A percentile compares a stretch with the other conserved stretches of the same genome.
phyloP scores from a whole-genome alignment of 2,797 vertebrate species.

The Silurus aristotelis region DNA sequence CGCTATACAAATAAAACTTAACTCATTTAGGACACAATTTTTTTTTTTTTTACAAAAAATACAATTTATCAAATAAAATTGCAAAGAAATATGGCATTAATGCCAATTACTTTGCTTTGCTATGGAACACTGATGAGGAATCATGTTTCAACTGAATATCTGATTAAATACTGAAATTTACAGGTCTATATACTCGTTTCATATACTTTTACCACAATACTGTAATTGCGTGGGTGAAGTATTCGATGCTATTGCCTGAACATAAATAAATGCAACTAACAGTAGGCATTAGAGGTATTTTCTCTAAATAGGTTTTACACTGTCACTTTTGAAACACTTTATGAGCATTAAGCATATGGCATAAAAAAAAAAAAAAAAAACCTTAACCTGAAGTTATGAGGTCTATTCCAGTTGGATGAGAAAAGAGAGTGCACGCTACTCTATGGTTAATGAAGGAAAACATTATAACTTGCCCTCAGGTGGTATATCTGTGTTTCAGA shows the following conservation, averaged over 20 bases:
- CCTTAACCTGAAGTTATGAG: neutral
- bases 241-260: no score
- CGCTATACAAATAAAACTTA: no score
- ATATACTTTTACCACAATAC: no score
- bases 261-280: no score
- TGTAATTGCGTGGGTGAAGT: no score
- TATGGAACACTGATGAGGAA: neutral
- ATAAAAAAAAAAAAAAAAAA: neutral
- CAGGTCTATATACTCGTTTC: no score
- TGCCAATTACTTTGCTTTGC: neutral
- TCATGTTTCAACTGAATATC: neutral
- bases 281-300: neutral
- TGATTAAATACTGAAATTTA: no score
- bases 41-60: neutral
- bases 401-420: neutral
- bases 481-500: slow-evolving; percentile 17
- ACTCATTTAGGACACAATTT: neutral
- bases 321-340: neutral
- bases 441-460: neutral
- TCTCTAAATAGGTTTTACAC: neutral
- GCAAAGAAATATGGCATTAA: neutral
- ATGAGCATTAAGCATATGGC: no score
- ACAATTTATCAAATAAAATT: neutral
- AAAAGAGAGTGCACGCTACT: neutral
- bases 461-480: slow-evolving; percentile 8